Base-by-base conservation (phyloP, 2,888 invertebrate genomes). In the Choreutis nemorana region DNA sequence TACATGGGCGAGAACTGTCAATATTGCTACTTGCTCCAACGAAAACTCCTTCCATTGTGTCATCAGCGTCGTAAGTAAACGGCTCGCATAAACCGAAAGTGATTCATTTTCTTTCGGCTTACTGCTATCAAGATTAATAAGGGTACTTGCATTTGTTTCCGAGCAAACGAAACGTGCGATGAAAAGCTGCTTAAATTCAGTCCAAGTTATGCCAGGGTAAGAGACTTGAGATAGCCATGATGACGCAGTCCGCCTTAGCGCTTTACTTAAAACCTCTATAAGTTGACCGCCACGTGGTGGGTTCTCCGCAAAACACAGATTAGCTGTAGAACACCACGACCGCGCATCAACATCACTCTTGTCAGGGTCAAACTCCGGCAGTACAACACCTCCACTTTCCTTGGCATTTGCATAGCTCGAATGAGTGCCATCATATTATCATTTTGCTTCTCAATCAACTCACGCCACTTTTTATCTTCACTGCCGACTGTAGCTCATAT, bases 61-160 rank as follows among this genome's bases (percentile, higher is more conserved):
- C 13, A 28, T 20, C 5, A 40, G 10, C 0, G 33, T 27, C 2
- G 36, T 18, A 8, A 42, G 23, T 2, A 36, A 8, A 1, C 35
- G 30, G 16, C 26, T 30, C 1, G 34, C 37, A n/a, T 32, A 39
- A 0, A 36, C 30, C 5, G 36, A 24, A 3, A 29, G 15, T 7
- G 23, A 23, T 18, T 39, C 42, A 5, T 23, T 21, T 4, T 42
- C 42, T 3, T 33, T 36, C n/a, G 35, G 36, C 14, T 31, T 35
- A 21, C 26, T 14, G 14, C 21, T 33, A 4, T 28, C 21, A 3
- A 35, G 7, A 9, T 35, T 35, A 15, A 37, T 35, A 4, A 34
- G 9, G 14, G 16, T 16, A 1, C 23, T 29, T 10, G 37, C 37
- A 14, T 29, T 4, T 7, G 39, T 40, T 20, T 34, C 33, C 2